Conservation (phyloP, 2,888 invertebrate species). For the Lochmaea capreae region DNA sequence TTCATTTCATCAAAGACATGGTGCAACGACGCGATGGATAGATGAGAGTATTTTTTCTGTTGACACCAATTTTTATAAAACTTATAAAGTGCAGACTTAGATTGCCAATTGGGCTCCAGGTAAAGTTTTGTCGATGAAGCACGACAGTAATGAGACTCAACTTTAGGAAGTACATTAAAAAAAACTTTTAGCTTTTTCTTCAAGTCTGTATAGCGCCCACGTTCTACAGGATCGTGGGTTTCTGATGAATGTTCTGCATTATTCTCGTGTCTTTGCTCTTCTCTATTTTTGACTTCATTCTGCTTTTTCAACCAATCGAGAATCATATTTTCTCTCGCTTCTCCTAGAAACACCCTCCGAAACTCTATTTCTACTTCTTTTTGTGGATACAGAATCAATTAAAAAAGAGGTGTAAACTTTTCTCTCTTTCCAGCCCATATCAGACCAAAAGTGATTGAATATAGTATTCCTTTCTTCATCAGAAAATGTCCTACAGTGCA, state of each 20-base stretch:
- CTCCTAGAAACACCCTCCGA: not conserved
- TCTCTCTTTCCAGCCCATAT: slow-evolving; percentile 3
- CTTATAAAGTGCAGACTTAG: too few relatives aligned
- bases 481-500: slow-evolving; percentile 1
- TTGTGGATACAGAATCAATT: not conserved
- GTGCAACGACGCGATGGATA: not conserved
- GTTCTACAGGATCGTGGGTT: not conserved
- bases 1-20: not conserved
- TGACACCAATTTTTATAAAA: too few relatives aligned
- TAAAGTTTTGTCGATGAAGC: too few relatives aligned
- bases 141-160: too few relatives aligned
- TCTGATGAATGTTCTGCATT: not conserved
- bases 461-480: slow-evolving; percentile 4
- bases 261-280: not conserved
- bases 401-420: not conserved
- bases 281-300: not conserved
- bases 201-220: not conserved
- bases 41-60: too few relatives aligned
- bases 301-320: not conserved
- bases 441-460: slow-evolving; percentile 1
- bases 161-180: too few relatives aligned
- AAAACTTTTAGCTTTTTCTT: not conserved
- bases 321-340: not conserved
- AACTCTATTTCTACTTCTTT: not conserved
- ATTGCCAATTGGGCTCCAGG: too few relatives aligned